These are phyloP conservation scores for Gibbula magus DNA, from an alignment of 2,888 invertebrate species.

Conservation along the genomic window DNA sequence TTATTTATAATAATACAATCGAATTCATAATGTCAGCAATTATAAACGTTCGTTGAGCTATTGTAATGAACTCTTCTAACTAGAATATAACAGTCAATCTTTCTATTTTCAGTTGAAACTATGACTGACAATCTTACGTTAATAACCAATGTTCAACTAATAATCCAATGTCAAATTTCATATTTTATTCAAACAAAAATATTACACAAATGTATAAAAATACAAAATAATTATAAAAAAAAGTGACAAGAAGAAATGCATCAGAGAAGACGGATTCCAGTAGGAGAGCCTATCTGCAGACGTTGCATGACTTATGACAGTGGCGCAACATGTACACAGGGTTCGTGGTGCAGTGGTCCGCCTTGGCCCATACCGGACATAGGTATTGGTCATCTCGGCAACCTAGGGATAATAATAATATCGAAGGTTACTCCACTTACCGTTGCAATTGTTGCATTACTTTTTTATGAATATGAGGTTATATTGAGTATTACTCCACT, in stretches of 20 bases:
- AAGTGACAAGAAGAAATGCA: neutral
- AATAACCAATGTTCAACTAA: neutral
- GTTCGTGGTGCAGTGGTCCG: constrained; percentile 44
- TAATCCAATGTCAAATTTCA: constrained; percentile 19
- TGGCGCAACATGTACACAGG: constrained; percentile 50
- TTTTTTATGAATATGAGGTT: too few species aligned
- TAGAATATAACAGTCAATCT: too few species aligned
- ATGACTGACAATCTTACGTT: too few species aligned
- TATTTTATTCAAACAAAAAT: constrained; percentile 1
- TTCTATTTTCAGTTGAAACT: too few species aligned
- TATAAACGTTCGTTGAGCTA: too few species aligned
- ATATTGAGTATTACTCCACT: too few species aligned
- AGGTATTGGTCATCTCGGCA: constrained; percentile 46
- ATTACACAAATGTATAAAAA: neutral
- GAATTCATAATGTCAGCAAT: too few species aligned
- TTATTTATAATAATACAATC: too few species aligned
- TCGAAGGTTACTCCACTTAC: too few species aligned
- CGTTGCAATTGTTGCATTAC: too few species aligned
- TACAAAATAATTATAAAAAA: neutral
- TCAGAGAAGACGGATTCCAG: neutral
- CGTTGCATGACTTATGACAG: constrained; percentile 51
- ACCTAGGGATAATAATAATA: constrained; percentile 37
- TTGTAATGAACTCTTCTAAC: too few species aligned
- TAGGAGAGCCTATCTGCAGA: constrained; percentile 27
- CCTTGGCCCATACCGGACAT: constrained; percentile 50